These are phyloP conservation scores for Tillus elongatus DNA, from an alignment of 2,888 invertebrate species.

Conservation along the genomic window DNA sequence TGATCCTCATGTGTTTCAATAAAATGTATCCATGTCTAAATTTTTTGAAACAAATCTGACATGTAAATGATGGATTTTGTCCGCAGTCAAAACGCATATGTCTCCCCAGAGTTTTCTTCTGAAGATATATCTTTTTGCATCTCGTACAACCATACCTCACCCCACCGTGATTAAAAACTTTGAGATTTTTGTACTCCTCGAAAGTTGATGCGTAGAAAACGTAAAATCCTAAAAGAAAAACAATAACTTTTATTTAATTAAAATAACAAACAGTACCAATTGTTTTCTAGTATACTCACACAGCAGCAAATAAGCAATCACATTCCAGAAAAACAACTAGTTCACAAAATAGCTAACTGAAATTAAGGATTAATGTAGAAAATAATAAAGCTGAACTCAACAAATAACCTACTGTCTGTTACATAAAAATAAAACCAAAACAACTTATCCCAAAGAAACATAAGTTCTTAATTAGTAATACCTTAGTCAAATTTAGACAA, in stretches of 20 bases:
- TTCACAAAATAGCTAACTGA: no score
- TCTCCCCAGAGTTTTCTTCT: slow-evolving; percentile 39
- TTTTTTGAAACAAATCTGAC: slow-evolving; percentile 33
- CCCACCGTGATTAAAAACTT: slow-evolving; percentile 30
- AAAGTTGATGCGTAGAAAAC: slow-evolving; percentile 35
- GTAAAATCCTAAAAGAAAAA: slow-evolving; percentile 6
- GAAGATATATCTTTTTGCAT: slow-evolving; percentile 37
- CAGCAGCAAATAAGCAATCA: no score
- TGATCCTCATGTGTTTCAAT: slow-evolving; percentile 35
- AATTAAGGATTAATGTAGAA: no score
- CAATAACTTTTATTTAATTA: not conserved
- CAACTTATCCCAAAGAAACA: no score
- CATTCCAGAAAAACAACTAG: no score
- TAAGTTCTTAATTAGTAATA: no score
- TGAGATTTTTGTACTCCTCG: slow-evolving; percentile 36
- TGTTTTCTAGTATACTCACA: not conserved
- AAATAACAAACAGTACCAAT: not conserved
- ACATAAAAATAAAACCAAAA: no score
- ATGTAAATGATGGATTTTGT: slow-evolving; percentile 35
- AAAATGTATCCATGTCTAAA: slow-evolving; percentile 36
- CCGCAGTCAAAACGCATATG: slow-evolving; percentile 46
- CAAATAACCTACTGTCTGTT: no score
- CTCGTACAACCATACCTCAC: slow-evolving; percentile 35
- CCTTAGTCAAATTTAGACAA: no score
- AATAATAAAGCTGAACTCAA: no score